Evolutionary conservation across 2,888 invertebrate genomes (phyloP).

Genomic region (Cephus pulcher): DNA sequence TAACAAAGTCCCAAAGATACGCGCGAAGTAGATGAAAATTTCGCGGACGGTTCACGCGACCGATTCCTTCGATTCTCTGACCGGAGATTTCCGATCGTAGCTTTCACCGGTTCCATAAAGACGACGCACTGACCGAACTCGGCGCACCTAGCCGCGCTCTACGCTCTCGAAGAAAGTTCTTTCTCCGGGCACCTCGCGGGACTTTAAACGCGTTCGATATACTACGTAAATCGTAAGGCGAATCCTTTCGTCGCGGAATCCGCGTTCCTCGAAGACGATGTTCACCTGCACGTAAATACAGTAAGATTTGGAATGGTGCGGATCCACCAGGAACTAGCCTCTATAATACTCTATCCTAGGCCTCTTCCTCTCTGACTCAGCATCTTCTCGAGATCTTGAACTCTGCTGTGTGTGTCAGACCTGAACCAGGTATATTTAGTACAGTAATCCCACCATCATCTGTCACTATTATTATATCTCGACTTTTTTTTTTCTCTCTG

Average conservation of each 20-base stretch:
- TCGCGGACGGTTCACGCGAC: not conserved
- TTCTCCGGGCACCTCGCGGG: constrained; percentile 28
- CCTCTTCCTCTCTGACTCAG: not conserved
- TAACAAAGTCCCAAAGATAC: not conserved
- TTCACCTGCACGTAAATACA: not conserved
- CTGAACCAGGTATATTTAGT: not conserved
- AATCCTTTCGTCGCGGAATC: not conserved
- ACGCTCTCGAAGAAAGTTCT: constrained; percentile 58
- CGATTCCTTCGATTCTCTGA: constrained; percentile 8
- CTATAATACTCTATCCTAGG: not conserved
- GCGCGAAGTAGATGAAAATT: not conserved
- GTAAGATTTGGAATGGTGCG: not conserved
- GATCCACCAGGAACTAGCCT: not conserved
- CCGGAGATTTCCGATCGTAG: constrained; percentile 29
- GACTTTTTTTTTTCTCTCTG: not conserved
- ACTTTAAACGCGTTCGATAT: not conserved
- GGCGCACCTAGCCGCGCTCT: constrained; percentile 31
- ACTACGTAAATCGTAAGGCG: not conserved
- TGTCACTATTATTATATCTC: not conserved
- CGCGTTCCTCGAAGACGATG: not conserved
- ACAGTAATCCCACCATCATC: not conserved
- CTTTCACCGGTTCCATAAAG: constrained; percentile 52
- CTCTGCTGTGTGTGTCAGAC: not conserved
- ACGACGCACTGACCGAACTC: constrained; percentile 42
- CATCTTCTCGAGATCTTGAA: not conserved